Base-by-base conservation (phyloP, 2,888 invertebrate genomes). In the Tetragnatha montana region DNA sequence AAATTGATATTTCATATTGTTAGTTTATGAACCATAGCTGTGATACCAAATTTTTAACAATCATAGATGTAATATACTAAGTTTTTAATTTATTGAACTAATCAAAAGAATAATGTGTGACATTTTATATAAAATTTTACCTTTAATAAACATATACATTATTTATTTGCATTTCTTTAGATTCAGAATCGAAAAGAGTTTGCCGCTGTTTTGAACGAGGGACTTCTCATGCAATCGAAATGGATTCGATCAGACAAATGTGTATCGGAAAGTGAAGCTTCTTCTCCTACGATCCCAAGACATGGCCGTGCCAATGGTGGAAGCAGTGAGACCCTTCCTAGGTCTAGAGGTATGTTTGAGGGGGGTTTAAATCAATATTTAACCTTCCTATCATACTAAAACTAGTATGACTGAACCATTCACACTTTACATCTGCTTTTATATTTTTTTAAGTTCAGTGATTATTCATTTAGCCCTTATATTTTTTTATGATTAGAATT, bases 121-220 rank as follows among this genome's bases (percentile, higher is more conserved):
- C 35, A 35, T 35, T 35, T 35, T 1, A 35, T 1, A 10, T 60
- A 60, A 10, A 8, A 10, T 60, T 8, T 12, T 17, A 60, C 12
- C 17, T 60, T 60, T 10, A 60, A 10, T 7, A 10, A 60, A 60
- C 17, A 8, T 8, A 60, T 1, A 60, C 60, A 60, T 60, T 60
- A 60, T 14, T 60, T 60, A 12, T 12, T 14, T 60, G 60, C 14
- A 60, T 60, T 60, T 14, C 35, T 88, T 7, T n/a, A 87, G 87
- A 70, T 87, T 19, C 87, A 84, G 49, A 79, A 83, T 22, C 79
- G 87, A 19, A 90, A 87, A 47, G 83, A 87, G 49, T 87, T 90
- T 47, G 90, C 90, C 47, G 75, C 90, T 19, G 90, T 90, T 35
- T 79, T 90, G 47, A 90, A 87, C 81, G 90, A 90, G 60, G 87